Conservation (phyloP, 53 echinoderm and acorn worm species). For the Hippasteria phrygiana region DNA sequence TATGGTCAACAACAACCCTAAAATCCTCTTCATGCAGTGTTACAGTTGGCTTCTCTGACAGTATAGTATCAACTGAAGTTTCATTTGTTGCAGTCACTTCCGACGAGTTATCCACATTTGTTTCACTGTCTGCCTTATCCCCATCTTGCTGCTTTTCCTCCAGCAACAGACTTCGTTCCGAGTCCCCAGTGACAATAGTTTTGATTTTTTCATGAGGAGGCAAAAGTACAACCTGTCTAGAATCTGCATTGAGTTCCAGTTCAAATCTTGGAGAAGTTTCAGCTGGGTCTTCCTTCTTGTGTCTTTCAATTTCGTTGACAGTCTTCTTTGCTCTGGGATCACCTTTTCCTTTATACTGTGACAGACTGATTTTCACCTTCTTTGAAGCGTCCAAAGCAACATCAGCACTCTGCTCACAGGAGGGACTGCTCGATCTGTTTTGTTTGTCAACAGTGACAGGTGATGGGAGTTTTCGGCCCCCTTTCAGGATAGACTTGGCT, state of each 20-base stretch:
- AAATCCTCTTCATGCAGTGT: neutral
- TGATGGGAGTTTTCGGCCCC: conserved; percentile 3
- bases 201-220: conserved; percentile 5
- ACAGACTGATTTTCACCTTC: conserved; percentile 60
- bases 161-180: neutral
- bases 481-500: conserved; percentile 54
- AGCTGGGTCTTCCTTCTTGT: neutral
- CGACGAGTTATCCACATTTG: neutral
- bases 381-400: conserved; percentile 29
- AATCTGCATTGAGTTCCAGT: neutral
- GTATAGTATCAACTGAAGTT: neutral
- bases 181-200: conserved; percentile 19
- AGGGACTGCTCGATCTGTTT: neutral
- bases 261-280: neutral
- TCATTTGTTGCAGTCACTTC: neutral
- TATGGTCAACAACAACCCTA: neutral
- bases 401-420: neutral
- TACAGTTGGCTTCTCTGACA: neutral
- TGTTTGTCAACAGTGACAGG: neutral
- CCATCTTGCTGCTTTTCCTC: neutral
- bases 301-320: neutral
- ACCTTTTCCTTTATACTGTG: conserved; percentile 52
- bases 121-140: neutral
- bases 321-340: neutral
- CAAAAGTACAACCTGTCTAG: conserved; percentile 4